Conservation (phyloP, 2,888 invertebrate genomes). For the Tetranychus truncatus region DNA sequence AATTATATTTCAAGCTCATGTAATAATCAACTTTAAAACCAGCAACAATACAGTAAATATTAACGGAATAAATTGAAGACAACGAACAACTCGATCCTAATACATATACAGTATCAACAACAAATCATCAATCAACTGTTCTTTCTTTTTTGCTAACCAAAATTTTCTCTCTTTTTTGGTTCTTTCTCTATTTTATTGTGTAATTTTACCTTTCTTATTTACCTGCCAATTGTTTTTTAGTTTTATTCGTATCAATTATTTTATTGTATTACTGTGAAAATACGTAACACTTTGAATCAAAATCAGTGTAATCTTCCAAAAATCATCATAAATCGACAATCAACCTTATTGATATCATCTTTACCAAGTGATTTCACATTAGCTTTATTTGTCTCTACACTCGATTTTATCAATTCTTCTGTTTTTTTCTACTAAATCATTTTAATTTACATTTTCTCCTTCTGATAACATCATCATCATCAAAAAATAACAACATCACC, state of each 20-base stretch:
- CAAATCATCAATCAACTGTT: constrained; percentile 1
- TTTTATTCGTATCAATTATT: too few species aligned
- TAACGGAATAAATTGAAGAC: not conserved
- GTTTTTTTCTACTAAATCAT: not conserved
- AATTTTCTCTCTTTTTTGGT: not conserved
- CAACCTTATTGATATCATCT: not conserved
- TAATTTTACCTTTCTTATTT: not conserved
- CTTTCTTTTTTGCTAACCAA: not conserved
- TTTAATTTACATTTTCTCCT: not conserved
- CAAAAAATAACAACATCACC: too few species aligned
- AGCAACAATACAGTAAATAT: too few species aligned
- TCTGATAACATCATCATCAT: not conserved
- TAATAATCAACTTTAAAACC: too few species aligned
- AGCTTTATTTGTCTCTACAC: not conserved
- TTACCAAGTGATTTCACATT: not conserved
- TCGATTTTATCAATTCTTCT: not conserved
- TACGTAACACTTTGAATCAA: not conserved
- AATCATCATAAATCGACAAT: not conserved
- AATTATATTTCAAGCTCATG: too few species aligned
- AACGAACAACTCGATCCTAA: not conserved
- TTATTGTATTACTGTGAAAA: too few species aligned
- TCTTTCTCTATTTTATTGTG: not conserved
- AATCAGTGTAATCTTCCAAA: not conserved
- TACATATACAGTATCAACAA: not conserved
- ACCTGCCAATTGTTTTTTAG: too few species aligned